phyloP scores from a whole-genome alignment of 2,113 vertebrate genomes.

The Oceanites oceanicus region DNA sequence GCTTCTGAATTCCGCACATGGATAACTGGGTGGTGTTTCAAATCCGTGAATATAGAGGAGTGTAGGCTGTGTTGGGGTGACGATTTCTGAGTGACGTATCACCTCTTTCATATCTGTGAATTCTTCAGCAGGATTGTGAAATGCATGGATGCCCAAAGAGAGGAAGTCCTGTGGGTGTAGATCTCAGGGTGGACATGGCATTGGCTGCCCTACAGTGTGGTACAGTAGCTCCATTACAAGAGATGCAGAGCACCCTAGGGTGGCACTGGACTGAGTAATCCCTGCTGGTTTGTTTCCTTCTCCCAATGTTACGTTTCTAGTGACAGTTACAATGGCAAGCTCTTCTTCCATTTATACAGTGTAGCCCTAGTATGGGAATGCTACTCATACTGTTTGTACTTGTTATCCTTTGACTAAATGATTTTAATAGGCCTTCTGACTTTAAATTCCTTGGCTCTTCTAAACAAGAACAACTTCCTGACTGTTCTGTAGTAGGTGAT shows the following conservation, averaged over 20 bases:
- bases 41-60: rapidly evolving
- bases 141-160: rapidly evolving
- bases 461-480: background rate
- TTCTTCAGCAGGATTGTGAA: background rate
- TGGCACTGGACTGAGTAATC: background rate
- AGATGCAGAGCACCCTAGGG: rapidly evolving
- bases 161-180: background rate
- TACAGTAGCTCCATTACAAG: rapidly evolving
- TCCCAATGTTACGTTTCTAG: background rate
- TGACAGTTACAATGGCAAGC: background rate
- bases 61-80: background rate
- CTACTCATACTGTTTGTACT: background rate
- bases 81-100: background rate
- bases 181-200: rapidly evolving
- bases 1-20: background rate
- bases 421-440: background rate
- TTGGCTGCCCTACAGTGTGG: background rate
- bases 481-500: background rate
- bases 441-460: background rate
- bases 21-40: background rate
- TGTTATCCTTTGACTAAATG: background rate
- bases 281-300: background rate
- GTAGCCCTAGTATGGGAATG: background rate
- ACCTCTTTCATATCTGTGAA: rapidly evolving
- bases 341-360: background rate